Evolutionary conservation across 2,888 invertebrate species (phyloP).

Genomic region (Lamellibrachia columna): DNA sequence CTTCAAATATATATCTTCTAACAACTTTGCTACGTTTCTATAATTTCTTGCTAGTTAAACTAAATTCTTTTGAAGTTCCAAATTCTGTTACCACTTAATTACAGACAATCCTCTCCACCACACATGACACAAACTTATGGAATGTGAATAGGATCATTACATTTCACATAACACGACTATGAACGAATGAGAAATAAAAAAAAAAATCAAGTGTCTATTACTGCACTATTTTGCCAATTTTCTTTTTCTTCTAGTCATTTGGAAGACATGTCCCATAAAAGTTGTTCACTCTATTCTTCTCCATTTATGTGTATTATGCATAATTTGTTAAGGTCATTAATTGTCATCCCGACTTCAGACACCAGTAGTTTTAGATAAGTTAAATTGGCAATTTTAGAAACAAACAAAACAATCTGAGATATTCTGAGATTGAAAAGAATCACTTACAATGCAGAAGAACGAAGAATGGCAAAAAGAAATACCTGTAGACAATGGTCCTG

Average conservation of each 20-base stretch:
- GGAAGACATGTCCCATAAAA: no score
- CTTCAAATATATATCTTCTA: no score
- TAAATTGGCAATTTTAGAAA: not conserved
- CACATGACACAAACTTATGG: no score
- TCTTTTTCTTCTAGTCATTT: not conserved
- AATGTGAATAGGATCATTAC: not conserved
- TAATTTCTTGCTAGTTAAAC: no score
- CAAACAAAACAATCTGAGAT: not conserved
- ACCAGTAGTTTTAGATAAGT: not conserved
- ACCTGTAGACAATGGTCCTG: constrained; percentile 3
- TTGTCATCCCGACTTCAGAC: not conserved
- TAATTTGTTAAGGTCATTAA: not conserved
- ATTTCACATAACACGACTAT: not conserved
- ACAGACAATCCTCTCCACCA: no score
- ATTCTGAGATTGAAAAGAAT: not conserved
- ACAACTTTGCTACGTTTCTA: no score
- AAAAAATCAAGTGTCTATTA: not conserved
- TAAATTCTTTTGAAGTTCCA: no score
- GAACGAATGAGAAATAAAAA: not conserved
- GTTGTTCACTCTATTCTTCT: no score
- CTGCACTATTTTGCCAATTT: not conserved
- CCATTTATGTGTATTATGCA: no score
- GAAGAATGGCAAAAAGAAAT: not conserved
- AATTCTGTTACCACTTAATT: no score
- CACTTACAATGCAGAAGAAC: not conserved